phyloP scores from a whole-genome alignment of 2,797 vertebrate species.

The Pseudotriccus pelzelni region DNA sequence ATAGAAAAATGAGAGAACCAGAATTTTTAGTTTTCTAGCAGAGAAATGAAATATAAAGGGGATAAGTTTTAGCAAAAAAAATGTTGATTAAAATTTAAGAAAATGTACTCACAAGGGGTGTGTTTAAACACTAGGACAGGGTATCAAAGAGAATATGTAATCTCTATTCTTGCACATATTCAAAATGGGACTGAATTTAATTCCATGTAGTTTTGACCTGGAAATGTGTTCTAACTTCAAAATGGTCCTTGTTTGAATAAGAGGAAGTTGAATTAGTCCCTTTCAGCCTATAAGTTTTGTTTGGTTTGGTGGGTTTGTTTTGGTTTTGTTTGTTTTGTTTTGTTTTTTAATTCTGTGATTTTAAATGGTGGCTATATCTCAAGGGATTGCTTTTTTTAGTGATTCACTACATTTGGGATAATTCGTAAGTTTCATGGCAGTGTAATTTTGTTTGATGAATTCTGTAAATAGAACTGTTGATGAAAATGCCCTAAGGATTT shows the following conservation, averaged over 20 bases:
- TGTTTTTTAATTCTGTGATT: background rate
- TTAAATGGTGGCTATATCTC: background rate
- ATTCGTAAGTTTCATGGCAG: background rate
- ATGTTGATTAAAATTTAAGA: background rate
- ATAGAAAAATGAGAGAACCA: background rate
- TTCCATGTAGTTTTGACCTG: background rate
- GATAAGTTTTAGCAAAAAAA: background rate
- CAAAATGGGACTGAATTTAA: background rate
- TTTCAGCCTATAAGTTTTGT: background rate
- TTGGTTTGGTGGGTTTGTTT: too few relatives aligned
- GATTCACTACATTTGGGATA: background rate
- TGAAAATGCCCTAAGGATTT: background rate
- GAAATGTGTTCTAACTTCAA: background rate
- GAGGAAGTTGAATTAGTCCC: background rate
- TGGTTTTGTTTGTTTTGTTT: too few relatives aligned
- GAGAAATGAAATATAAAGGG: background rate
- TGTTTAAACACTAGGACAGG: background rate
- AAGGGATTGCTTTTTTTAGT: background rate
- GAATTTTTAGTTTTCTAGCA: background rate
- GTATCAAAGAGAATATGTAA: background rate
- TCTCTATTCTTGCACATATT: background rate
- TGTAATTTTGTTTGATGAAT: background rate
- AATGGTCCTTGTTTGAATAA: background rate
- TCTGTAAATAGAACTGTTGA: background rate
- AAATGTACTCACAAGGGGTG: background rate